These are phyloP conservation scores for Atractosteus spatula DNA, from an alignment of 2,113 vertebrate species.

Conservation along the genomic window DNA sequence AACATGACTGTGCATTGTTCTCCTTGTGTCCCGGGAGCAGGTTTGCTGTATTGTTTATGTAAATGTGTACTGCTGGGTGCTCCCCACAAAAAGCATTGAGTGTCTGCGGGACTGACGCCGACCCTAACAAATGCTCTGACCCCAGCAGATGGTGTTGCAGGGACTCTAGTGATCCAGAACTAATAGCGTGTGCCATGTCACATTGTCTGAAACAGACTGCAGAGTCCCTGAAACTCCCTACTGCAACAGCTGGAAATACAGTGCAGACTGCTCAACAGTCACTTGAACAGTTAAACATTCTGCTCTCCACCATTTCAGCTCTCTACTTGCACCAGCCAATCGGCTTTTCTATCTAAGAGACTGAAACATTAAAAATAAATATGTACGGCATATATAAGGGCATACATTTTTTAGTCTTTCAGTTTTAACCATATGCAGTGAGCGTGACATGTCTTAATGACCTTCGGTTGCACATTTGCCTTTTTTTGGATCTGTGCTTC, in stretches of 20 bases:
- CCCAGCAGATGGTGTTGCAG: conserved; percentile 81
- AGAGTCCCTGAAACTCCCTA: conserved; percentile 50
- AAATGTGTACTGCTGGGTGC: conserved; percentile 64
- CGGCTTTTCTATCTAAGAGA: conserved; percentile 22
- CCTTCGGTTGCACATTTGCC: no score
- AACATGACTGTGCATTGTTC: conserved; percentile 69
- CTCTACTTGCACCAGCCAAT: conserved; percentile 27
- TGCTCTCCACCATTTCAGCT: conserved; percentile 32
- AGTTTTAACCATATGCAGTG: not conserved
- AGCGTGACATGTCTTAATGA: no score
- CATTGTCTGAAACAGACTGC: conserved; percentile 76
- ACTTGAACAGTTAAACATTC: conserved; percentile 16
- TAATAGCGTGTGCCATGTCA: conserved; percentile 85
- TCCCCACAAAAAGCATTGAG: conserved; percentile 65
- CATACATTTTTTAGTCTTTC: not conserved
- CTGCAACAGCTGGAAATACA: conserved; percentile 59
- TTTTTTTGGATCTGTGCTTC: no score
- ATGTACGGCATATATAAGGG: not conserved
- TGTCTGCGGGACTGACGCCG: conserved; percentile 66
- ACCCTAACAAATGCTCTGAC: conserved; percentile 79
- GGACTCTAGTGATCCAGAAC: conserved; percentile 80
- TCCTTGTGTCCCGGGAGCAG: conserved; percentile 62
- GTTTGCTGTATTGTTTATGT: conserved; percentile 79
- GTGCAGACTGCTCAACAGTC: conserved; percentile 46
- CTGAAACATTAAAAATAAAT: not conserved